Evolutionary conservation across 2,797 vertebrate genomes (phyloP).

Genomic region (Gila robusta): DNA sequence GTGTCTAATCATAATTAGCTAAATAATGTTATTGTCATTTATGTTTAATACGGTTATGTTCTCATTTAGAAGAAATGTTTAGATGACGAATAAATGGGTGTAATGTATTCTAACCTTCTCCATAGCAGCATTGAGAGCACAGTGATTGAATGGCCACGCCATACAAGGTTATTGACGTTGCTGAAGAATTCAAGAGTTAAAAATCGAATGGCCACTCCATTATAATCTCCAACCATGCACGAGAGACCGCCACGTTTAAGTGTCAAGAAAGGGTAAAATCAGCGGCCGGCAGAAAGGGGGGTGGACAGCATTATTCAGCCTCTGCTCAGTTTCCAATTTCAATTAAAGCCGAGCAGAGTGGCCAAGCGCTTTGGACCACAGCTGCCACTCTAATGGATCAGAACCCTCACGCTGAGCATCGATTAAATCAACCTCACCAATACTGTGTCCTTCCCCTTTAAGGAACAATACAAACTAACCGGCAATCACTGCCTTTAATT

Average conservation of each 20-base stretch:
- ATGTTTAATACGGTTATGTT: not conserved
- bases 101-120: slow-evolving; percentile 1
- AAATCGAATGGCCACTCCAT: slow-evolving; percentile 58
- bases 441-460: slow-evolving; percentile 68
- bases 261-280: slow-evolving; percentile 59
- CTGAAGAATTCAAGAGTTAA: slow-evolving; percentile 62
- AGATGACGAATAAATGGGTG: not conserved
- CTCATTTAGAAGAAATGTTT: slow-evolving; percentile 1
- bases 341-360: slow-evolving; percentile 64
- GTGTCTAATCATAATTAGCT: not conserved
- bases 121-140: slow-evolving; percentile 15
- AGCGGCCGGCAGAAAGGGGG: slow-evolving; percentile 44
- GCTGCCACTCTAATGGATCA: slow-evolving; percentile 66
- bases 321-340: slow-evolving; percentile 63
- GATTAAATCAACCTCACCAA: slow-evolving; percentile 73
- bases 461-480: slow-evolving; percentile 62
- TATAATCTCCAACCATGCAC: slow-evolving; percentile 54
- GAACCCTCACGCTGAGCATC: slow-evolving; percentile 67
- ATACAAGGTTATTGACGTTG: slow-evolving; percentile 63
- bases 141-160: slow-evolving; percentile 63
- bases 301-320: slow-evolving; percentile 39
- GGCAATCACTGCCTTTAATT: slow-evolving; percentile 74
- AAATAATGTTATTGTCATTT: not conserved
- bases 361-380: slow-evolving; percentile 54
- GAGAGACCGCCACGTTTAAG: slow-evolving; percentile 47